phyloP scores from a whole-genome alignment of 2,113 vertebrate species.

The Mus musculus region GRCm39 chr11:7739001-7739500 shows the following conservation, averaged over 20 bases:
- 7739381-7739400: background rate
- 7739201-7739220: background rate
- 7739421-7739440: background rate
- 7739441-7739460: background rate
- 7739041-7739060: background rate
- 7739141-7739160: background rate
- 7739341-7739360: background rate
- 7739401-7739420: background rate
- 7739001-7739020: background rate
- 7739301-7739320: background rate
- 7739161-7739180: background rate
- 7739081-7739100: background rate
- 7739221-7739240: background rate
- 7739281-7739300: background rate
- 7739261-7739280: background rate
- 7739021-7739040: background rate
- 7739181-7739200: background rate
- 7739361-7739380: background rate
- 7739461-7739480: background rate
- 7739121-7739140: background rate
- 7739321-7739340: background rate
- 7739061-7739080: background rate
- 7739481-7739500: background rate
- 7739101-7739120: background rate
- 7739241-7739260: background rate